Evolutionary conservation across 2,888 invertebrate genomes (phyloP).

Genomic region (Tupiocoris notatus): DNA sequence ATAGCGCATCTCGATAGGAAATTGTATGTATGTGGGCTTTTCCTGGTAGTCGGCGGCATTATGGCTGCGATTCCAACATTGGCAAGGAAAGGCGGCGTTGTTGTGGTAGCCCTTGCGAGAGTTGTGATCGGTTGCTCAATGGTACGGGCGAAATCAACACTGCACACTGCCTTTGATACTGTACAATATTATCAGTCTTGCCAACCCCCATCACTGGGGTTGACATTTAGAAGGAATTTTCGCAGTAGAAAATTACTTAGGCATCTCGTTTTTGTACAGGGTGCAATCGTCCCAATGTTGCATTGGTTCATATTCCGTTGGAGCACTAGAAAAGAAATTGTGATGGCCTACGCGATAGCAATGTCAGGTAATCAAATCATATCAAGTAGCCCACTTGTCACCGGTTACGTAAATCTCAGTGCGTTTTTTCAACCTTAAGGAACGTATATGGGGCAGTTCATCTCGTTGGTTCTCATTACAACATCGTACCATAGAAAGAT

Average conservation of each 20-base stretch:
- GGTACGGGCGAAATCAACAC: background rate
- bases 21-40: background rate
- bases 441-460: background rate
- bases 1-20: background rate
- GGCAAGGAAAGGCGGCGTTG: background rate
- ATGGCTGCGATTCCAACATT: background rate
- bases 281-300: background rate
- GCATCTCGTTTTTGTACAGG: slow-evolving; percentile 3
- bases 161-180: too few relatives aligned
- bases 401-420: too few relatives aligned
- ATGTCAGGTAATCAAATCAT: slow-evolving; percentile 3
- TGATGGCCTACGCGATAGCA: background rate
- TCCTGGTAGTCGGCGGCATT: background rate
- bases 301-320: background rate
- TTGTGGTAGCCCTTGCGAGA: background rate
- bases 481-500: background rate
- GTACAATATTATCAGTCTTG: too few relatives aligned
- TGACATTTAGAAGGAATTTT: too few relatives aligned
- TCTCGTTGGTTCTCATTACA: background rate
- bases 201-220: too few relatives aligned
- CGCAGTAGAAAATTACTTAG: too few relatives aligned
- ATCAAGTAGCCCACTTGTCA: background rate
- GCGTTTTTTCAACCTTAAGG: too few relatives aligned
- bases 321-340: background rate
- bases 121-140: background rate